phyloP scores from a whole-genome alignment of 2,113 vertebrate species.

The Sinocyclocheilus anophthalmus region DNA sequence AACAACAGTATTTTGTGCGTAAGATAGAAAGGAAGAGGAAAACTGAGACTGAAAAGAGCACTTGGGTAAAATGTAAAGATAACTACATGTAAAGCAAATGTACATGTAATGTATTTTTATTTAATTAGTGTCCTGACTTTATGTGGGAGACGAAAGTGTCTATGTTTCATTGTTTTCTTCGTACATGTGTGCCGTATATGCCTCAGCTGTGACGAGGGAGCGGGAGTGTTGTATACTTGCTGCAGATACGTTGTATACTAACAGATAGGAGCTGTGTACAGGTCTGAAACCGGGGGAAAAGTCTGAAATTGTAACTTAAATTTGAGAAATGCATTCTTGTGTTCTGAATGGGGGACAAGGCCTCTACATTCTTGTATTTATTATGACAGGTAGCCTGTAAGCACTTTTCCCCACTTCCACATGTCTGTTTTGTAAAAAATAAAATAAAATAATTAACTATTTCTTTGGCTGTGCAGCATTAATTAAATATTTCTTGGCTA shows the following conservation, averaged over 20 bases:
- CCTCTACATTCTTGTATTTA: slow-evolving; percentile 91
- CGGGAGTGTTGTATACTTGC: slow-evolving; percentile 68
- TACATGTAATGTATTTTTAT: slow-evolving; percentile 63
- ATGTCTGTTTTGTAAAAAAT: slow-evolving; percentile 91
- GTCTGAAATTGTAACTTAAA: slow-evolving; percentile 84
- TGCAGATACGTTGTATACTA: slow-evolving; percentile 1
- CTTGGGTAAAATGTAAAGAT: slow-evolving; percentile 49
- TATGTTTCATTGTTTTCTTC: slow-evolving; percentile 53
- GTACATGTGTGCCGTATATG: slow-evolving; percentile 51
- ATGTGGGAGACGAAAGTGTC: slow-evolving; percentile 53
- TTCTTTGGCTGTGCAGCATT: slow-evolving; percentile 88
- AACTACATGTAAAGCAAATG: slow-evolving; percentile 53
- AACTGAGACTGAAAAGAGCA: slow-evolving; percentile 36
- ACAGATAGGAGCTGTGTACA: slow-evolving; percentile 58
- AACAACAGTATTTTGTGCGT: background rate
- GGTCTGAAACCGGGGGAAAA: slow-evolving; percentile 65
- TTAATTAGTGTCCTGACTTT: slow-evolving; percentile 65
- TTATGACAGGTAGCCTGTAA: slow-evolving; percentile 95
- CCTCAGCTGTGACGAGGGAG: slow-evolving; percentile 56
- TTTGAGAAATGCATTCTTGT: slow-evolving; percentile 81
- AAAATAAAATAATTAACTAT: slow-evolving; percentile 68
- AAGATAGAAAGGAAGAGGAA: slow-evolving; percentile 15
- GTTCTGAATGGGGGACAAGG: slow-evolving; percentile 77
- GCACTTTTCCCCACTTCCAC: slow-evolving; percentile 88
- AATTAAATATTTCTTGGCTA: slow-evolving; percentile 87